Evolutionary conservation across 2,113 vertebrate species (phyloP), one percentile per base, ranked within the genome.

Genomic region (Pelecanoides urinatrix): DNA sequence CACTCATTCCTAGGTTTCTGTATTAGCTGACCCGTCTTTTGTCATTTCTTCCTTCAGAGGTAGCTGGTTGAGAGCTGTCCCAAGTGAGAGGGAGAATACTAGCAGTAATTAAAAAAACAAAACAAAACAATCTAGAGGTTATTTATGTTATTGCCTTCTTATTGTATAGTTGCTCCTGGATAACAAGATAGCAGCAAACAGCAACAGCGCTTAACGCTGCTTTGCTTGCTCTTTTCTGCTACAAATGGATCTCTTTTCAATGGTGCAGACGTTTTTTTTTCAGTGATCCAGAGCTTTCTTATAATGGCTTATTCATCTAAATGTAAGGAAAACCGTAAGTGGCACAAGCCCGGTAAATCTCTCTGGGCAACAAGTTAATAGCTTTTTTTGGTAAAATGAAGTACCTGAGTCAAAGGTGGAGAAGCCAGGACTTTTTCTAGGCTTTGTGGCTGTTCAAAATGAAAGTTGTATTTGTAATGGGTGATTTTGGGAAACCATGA

Each of bases 401-500:
- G 58, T 58, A 76, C 75, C 59, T 76, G 82, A 78, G n/a, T 72
- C 26, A 84, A 32, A 92, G 80, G 65, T 86, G 36, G 86, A 95
- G 67, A 90, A 97, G 36, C 38, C 62, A 92, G 83, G 73, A 38
- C 47, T 65, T 75, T 89, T 93, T 81, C 63, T 68, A 96, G 77
- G 86, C 66, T 92, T 92, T 96, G 75, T 76, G 38, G 27, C 72
- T 68, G 82, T 90, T 97, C 29, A 25, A 32, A 94, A 74, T 88
- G 94, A 92, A 87, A 80, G 63, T 2, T 88, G 84, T 68, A 53
- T 94, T 73, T 83, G 70, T 84, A 96, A 85, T 85, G 92, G 80
- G 49, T 53, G 53, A 77, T 89, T 86, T 86, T 97, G 89, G 96
- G 97, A 97, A 98, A 96, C 88, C 86, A 73, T 93, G 96, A 96